Conservation (phyloP, 2,113 vertebrate species). For the Phyllostomus discolor region DNA sequence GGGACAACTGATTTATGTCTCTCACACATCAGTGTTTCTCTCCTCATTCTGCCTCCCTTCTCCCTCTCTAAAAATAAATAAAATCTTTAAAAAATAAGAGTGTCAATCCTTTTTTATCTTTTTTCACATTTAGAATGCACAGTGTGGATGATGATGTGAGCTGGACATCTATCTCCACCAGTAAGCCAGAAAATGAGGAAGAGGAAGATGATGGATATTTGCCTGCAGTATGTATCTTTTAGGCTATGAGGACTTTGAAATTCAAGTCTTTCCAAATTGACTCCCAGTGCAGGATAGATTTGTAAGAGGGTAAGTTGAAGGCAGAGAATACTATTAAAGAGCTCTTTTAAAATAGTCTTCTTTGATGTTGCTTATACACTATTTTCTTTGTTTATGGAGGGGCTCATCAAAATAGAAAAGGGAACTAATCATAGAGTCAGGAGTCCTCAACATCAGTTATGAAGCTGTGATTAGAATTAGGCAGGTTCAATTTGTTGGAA, state of each 20-base stretch:
- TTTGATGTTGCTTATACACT: background rate
- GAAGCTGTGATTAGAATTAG: background rate
- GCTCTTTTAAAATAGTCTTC: background rate
- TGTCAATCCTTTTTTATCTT: background rate
- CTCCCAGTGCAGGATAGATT: accelerated
- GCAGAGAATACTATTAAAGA: conserved; percentile 23
- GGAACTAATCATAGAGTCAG: background rate
- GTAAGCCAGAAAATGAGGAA: conserved; percentile 80
- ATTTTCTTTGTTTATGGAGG: background rate
- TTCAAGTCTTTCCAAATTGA: accelerated
- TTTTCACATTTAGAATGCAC: conserved; percentile 83
- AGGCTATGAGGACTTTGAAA: background rate
- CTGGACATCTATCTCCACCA: conserved; percentile 85
- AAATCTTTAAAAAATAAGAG: background rate
- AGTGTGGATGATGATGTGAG: conserved; percentile 95
- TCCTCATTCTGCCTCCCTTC: too few species aligned
- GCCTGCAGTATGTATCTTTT: conserved; percentile 75
- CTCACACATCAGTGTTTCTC: too few species aligned
- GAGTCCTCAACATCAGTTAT: background rate
- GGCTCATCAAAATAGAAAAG: background rate
- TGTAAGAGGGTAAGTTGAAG: background rate
- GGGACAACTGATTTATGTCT: too few species aligned
- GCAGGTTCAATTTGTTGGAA: background rate
- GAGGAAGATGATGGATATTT: conserved; percentile 90
- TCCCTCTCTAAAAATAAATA: too few species aligned